phyloP scores from a whole-genome alignment of 2,113 vertebrate genomes.

The Clupea harengus region DNA sequence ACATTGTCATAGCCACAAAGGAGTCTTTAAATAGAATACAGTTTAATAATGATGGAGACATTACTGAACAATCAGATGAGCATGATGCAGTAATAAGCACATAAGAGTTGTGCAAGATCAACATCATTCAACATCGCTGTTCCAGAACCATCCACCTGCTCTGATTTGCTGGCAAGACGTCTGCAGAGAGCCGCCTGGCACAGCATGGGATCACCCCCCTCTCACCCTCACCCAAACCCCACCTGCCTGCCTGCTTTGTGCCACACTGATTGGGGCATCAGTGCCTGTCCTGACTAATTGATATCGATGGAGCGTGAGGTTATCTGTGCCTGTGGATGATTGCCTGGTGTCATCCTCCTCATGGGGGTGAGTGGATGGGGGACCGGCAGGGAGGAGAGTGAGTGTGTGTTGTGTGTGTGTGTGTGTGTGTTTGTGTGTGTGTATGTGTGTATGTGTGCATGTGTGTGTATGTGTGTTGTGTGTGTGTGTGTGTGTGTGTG shows the following conservation, averaged over 20 bases:
- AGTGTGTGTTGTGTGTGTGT: not conserved
- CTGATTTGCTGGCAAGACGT: conserved; percentile 1
- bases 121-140: not conserved
- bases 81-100: not conserved
- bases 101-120: not conserved
- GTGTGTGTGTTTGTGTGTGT: too few species aligned
- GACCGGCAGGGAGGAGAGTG: conserved; percentile 37
- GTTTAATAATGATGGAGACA: too few species aligned
- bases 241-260: conserved; percentile 32
- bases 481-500: not conserved
- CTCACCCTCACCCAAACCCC: not conserved
- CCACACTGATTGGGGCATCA: conserved; percentile 53
- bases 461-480: too few species aligned
- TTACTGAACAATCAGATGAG: not conserved
- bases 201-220: not conserved
- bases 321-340: conserved; percentile 65
- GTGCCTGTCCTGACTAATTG: conserved; percentile 66
- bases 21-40: not conserved
- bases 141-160: not conserved
- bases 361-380: conserved; percentile 60
- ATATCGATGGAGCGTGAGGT: conserved; percentile 67
- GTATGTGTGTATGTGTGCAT: too few species aligned
- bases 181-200: not conserved
- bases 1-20: not conserved
- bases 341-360: conserved; percentile 65